Conservation (phyloP, 2,797 vertebrate species). For the Chrysocyon brachyurus region DNA sequence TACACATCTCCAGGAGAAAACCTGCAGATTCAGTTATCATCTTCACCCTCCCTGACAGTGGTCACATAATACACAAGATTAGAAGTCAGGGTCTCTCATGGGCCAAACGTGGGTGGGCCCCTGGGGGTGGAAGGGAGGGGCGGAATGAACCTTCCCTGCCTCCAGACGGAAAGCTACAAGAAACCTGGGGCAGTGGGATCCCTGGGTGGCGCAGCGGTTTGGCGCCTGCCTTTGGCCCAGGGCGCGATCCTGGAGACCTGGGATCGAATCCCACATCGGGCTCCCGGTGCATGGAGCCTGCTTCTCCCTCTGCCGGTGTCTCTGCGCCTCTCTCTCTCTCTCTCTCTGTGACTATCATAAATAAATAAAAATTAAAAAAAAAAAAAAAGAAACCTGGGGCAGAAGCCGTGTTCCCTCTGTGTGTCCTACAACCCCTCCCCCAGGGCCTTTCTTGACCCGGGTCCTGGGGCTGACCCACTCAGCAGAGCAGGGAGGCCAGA, state of each 20-base stretch:
- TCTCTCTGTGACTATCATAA: too few relatives aligned
- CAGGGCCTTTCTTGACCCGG: fast-evolving
- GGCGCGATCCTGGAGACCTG: too few relatives aligned
- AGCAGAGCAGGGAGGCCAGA: fast-evolving
- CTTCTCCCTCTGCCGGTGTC: too few relatives aligned
- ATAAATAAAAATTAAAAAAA: too few relatives aligned
- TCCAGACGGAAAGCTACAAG: not conserved
- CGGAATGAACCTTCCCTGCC: not conserved
- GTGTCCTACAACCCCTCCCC: fast-evolving
- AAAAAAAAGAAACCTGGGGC: not conserved
- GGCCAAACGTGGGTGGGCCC: not conserved
- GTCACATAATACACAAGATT: not conserved
- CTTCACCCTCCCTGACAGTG: not conserved
- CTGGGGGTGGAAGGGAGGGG: not conserved
- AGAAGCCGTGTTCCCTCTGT: not conserved
- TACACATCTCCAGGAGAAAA: not conserved
- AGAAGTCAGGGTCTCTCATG: not conserved
- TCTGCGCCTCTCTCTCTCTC: too few relatives aligned
- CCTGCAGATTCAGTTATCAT: not conserved
- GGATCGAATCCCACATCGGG: too few relatives aligned
- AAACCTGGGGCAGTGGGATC: not conserved
- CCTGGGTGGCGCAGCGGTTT: too few relatives aligned
- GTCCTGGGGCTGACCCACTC: fast-evolving
- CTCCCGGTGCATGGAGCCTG: too few relatives aligned
- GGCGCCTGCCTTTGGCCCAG: too few relatives aligned